Base-by-base conservation (phyloP, 2,113 vertebrate genomes). In the Dipodomys merriami region DNA sequence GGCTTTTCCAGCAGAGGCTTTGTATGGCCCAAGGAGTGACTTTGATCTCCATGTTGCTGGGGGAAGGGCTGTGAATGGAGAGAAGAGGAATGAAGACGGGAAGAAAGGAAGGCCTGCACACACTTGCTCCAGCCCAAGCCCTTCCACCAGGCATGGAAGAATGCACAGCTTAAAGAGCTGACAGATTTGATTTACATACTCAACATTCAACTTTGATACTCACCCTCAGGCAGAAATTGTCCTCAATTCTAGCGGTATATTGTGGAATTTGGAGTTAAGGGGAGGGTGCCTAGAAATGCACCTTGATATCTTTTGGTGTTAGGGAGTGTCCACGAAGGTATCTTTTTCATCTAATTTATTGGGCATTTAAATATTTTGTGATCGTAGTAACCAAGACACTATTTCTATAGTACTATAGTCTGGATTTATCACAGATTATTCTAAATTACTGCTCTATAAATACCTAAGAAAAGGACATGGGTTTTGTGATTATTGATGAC, bases 1-100 rank as follows among this genome's bases (percentile, higher is more conserved):
- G 96, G 95, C 87, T 95, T 86, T 79, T 83, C 71, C 86, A 93
- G 86, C 13, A 94, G 80, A 72, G 68, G 86, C 89, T 95, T 62
- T 94, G 83, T 18, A 71, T 1, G 53, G 83, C 78, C 35, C 30
- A 46, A 76, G n/a, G 88, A 89, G 71, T 1, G 0, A 76, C 94
- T 97, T 96, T 97, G 89, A 96, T 95, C 93, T 94, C 77, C 2
- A 0, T 1, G 23, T 71, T 76, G 80, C 44, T 1, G 72, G 71
- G 94, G 53, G 39, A 39, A 68, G 71, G 65, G 62, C 33, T 60
- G 27, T 16, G 44, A 72, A 83, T 10, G 15, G 86, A 88, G 73
- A 35, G 62, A 82, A 39, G 53, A 88, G 71, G 35, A 33, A 1
- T n/a, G 2, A 7, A 44, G 74, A 71, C 1, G 12, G 81, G 68